Evolutionary conservation across 2,888 invertebrate genomes (phyloP).

Genomic region (Minunthozetes semirufus): DNA sequence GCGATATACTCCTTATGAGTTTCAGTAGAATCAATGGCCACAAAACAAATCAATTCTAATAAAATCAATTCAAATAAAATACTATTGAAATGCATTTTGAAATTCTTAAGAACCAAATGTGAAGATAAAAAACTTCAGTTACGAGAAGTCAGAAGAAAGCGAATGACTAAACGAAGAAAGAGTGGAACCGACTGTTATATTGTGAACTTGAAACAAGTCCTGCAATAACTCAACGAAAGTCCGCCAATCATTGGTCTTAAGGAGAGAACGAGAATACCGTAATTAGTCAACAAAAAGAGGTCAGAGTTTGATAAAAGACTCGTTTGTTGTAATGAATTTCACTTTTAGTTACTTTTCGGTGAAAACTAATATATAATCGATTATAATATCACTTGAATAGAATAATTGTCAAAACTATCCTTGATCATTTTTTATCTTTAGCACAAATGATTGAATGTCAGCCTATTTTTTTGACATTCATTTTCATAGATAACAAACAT

Average conservation of each 20-base stretch:
- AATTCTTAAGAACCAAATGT: neutral
- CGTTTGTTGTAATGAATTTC: neutral
- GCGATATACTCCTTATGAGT: neutral
- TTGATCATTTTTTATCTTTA: neutral
- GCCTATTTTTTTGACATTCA: neutral
- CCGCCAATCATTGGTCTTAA: conserved; percentile 1
- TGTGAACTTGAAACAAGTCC: conserved; percentile 27
- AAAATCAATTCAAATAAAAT: neutral
- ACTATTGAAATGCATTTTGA: neutral
- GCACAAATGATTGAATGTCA: neutral
- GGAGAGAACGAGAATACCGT: neutral
- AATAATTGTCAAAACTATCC: neutral
- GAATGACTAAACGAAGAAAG: neutral
- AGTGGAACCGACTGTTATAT: neutral
- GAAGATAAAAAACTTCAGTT: neutral
- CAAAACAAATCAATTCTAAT: neutral
- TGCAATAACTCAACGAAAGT: neutral
- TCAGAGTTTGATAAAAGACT: neutral
- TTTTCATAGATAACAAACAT: no score
- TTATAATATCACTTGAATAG: neutral
- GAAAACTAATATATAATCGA: neutral
- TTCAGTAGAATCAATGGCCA: neutral
- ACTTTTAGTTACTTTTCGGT: neutral
- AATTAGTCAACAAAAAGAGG: conserved; percentile 9
- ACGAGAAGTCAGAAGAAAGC: neutral